Evolutionary conservation across 1,140 invertebrate species (phyloP).

Genomic region (Ladona fulva): DNA sequence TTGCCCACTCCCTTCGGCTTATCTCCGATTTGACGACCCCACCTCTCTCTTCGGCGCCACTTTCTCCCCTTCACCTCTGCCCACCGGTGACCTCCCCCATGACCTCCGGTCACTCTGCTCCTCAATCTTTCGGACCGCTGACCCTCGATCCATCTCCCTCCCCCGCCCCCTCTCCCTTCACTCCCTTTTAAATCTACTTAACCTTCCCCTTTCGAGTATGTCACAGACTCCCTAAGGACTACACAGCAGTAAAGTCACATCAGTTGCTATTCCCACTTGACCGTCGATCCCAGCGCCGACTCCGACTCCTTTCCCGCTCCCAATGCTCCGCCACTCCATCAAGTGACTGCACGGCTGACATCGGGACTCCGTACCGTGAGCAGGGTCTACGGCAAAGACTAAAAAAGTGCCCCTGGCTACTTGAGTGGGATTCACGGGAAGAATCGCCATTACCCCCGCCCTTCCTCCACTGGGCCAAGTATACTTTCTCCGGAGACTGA

Average conservation of each 20-base stretch:
- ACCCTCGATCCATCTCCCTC: not conserved
- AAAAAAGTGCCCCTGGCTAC: no score
- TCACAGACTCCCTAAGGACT: slow-evolving; percentile 2
- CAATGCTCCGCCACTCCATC: not conserved
- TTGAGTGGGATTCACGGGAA: no score
- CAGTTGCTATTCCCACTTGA: not conserved
- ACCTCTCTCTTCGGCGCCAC: not conserved
- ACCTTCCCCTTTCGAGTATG: slow-evolving; percentile 3
- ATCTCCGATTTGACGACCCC: not conserved
- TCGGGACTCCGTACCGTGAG: no score
- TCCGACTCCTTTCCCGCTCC: not conserved
- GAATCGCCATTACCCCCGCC: no score
- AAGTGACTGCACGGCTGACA: not conserved
- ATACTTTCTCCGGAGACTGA: no score
- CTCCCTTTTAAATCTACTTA: slow-evolving; percentile 10
- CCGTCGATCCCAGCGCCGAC: not conserved
- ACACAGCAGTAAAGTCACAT: slow-evolving; percentile 9
- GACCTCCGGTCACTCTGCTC: slow-evolving; percentile 5
- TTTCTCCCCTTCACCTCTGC: not conserved
- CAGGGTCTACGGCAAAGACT: no score
- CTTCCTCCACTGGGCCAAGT: no score
- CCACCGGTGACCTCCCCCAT: not conserved
- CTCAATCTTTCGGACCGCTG: slow-evolving; percentile 6
- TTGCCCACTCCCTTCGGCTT: not conserved
- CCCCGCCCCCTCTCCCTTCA: not conserved